phyloP scores from a whole-genome alignment of 2,888 invertebrate species.

The Lithophane leautieri region DNA sequence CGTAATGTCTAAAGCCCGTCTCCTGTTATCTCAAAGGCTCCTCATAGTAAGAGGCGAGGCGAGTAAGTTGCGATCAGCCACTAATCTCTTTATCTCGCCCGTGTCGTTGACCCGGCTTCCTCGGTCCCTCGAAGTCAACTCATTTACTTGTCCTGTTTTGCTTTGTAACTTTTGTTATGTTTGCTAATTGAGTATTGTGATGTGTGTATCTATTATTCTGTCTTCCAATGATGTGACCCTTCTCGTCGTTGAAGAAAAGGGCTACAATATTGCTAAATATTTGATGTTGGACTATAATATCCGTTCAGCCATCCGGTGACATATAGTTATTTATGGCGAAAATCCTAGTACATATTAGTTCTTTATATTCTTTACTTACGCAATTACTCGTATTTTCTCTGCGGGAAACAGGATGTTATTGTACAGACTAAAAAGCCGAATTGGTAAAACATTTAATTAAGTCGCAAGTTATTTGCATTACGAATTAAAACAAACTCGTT shows the following conservation, averaged over 20 bases:
- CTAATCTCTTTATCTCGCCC: conserved; percentile 65
- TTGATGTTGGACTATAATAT: conserved; percentile 10
- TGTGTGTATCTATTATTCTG: conserved; percentile 5
- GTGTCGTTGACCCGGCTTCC: conserved; percentile 53
- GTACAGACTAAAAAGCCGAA: not conserved
- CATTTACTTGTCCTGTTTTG: conserved; percentile 34
- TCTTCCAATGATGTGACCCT: not conserved
- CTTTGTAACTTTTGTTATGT: conserved; percentile 22
- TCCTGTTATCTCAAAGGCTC: conserved; percentile 53
- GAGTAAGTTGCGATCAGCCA: conserved; percentile 50
- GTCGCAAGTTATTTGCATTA: not conserved
- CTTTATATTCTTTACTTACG: not conserved
- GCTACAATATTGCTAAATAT: not conserved
- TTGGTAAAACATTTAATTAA: conserved; percentile 7
- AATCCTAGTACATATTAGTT: not conserved
- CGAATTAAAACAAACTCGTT: conserved; percentile 17
- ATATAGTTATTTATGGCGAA: not conserved
- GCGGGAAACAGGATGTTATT: not conserved
- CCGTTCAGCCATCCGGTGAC: not conserved
- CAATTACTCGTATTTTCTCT: not conserved
- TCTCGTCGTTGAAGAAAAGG: conserved; percentile 6
- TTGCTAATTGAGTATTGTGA: conserved; percentile 16
- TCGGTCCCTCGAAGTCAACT: conserved; percentile 23
- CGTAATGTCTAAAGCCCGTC: conserved; percentile 17
- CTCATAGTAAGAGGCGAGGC: conserved; percentile 43